phyloP scores from a whole-genome alignment of 2,113 vertebrate genomes.

The Tachuris rubrigastra region DNA sequence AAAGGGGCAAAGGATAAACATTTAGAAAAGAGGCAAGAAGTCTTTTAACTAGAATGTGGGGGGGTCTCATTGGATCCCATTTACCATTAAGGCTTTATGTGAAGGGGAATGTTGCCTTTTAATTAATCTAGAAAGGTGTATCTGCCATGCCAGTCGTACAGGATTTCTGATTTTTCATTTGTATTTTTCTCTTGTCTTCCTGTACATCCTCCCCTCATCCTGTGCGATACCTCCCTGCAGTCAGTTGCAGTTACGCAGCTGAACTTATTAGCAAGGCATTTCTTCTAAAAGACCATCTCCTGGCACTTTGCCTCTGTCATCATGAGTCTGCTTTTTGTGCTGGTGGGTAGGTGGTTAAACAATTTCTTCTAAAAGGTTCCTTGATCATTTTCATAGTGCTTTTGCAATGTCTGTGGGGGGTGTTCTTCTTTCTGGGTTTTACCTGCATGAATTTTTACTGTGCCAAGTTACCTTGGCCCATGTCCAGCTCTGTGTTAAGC shows the following conservation, averaged over 20 bases:
- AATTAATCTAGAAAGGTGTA: not conserved
- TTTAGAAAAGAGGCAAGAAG: not conserved
- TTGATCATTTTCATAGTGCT: not conserved
- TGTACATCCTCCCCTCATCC: not conserved
- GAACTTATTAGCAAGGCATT: not conserved
- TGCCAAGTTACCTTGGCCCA: not conserved
- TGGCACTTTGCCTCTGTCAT: slow-evolving; percentile 6
- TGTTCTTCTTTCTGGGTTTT: slow-evolving; percentile 15
- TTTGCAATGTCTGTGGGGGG: not conserved
- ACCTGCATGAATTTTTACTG: not conserved
- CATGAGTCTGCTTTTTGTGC: not conserved
- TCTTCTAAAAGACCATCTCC: not conserved
- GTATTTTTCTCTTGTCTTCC: not conserved
- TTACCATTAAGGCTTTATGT: not conserved
- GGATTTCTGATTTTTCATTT: not conserved
- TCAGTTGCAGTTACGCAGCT: not conserved
- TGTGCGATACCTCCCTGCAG: not conserved
- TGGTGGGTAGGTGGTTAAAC: not conserved
- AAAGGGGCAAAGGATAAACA: not conserved
- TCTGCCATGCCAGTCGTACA: not conserved
- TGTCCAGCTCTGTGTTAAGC: not conserved
- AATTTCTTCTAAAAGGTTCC: not conserved
- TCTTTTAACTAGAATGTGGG: not conserved
- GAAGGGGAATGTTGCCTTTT: not conserved
- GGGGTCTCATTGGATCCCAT: not conserved